These are phyloP conservation scores for Drosophila lacicola DNA, from an alignment of 2,888 invertebrate species.

Conservation along the genomic window DNA sequence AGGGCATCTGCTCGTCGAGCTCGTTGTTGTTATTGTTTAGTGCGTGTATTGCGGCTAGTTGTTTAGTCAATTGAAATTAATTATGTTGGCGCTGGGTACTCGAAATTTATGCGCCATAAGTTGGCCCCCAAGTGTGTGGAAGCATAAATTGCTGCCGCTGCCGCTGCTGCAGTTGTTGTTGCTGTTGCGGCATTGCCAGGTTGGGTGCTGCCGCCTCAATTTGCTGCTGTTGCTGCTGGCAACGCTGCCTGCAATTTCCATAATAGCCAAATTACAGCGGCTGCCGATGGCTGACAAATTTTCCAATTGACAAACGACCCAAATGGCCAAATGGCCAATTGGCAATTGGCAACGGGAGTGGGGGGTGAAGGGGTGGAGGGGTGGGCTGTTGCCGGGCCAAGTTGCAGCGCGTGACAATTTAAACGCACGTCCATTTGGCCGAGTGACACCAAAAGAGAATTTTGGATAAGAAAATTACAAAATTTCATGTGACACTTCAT, in stretches of 20 bases:
- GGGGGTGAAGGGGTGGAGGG: no score
- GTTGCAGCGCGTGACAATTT: slow-evolving; percentile 57
- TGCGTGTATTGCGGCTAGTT: slow-evolving; percentile 24
- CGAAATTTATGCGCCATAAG: slow-evolving; percentile 73
- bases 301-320: slow-evolving; percentile 48
- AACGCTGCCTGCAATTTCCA: slow-evolving; percentile 61
- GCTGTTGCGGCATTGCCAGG: slow-evolving; percentile 3
- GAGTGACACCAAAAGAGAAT: slow-evolving; percentile 34
- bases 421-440: slow-evolving; percentile 59
- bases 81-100: slow-evolving; percentile 64
- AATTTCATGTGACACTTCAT: slow-evolving; percentile 79
- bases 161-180: slow-evolving; percentile 1
- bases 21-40: background rate
- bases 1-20: slow-evolving; percentile 1
- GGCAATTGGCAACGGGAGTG: slow-evolving; percentile 13
- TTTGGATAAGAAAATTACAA: slow-evolving; percentile 78
- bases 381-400: slow-evolving; percentile 5
- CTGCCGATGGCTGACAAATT: slow-evolving; percentile 75
- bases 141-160: slow-evolving; percentile 63
- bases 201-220: background rate
- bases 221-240: slow-evolving; percentile 16
- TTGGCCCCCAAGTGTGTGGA: slow-evolving; percentile 75
- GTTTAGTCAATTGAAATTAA: slow-evolving; percentile 74
- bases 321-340: slow-evolving; percentile 14
- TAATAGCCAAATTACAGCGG: slow-evolving; percentile 71